Evolutionary conservation across 2,888 invertebrate species (phyloP), one percentile per base, ranked within the genome.

Genomic region (Drosophila affinis): DNA sequence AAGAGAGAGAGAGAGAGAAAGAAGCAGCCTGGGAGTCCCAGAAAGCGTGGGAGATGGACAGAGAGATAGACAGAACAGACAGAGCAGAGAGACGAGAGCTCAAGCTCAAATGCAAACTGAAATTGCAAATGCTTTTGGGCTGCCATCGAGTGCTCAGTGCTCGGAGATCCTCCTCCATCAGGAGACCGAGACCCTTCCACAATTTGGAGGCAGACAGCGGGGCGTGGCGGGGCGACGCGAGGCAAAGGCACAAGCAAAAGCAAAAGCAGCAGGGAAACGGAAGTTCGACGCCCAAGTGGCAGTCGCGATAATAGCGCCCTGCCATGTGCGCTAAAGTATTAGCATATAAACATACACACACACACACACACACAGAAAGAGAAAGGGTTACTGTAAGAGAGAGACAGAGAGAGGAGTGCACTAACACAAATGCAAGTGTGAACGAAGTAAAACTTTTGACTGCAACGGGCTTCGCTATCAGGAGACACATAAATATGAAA

Each of bases 251-350:
- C 21, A 21, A 21, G 47, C 71, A 70, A 68, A 57, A 59, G 75
- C 70, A 63, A 77, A 65, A 70, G 27, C 47, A 32, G 45, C 32
- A 48, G 58, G 53, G 45, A 62, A 87, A 65, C 84, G 87, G 85
- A 85, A 85, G 85, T 85, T 85, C 87, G 85, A 85, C 86, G 87
- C 85, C 86, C 87, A 85, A 85, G 85, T 87, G 85, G 85, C 85
- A 87, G 82, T 70, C 85, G 83, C 87, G 85, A 85, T 85, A 85
- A 85, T 85, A 85, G 87, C 70, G 76, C 86, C 77, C 85, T 72
- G 80, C 65, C 83, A 80, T 84, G 87, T 87, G 85, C 82, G 83
- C 87, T 78, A 75, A 87, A 82, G 82, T 85, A 85, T 85, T 85
- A 85, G 85, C 85, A 85, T 85, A 85, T 87, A 85, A 79, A 76